Base-by-base conservation (phyloP, 2,797 vertebrate genomes). In the Propithecus deckenii region DNA sequence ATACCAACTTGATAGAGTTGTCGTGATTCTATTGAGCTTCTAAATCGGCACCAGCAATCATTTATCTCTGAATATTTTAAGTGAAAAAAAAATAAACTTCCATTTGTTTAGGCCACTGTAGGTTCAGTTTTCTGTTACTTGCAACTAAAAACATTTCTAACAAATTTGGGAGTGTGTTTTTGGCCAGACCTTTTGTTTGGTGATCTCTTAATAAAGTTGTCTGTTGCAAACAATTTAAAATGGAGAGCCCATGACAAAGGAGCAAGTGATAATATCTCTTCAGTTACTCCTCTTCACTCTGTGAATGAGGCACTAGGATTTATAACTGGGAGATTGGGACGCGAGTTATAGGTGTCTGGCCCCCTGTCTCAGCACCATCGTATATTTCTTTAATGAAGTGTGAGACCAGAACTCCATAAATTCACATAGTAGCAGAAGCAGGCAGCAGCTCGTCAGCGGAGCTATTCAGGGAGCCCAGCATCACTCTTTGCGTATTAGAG, bases 321-420 rank as follows among this genome's bases (percentile, higher is more conserved):
- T 98, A 98, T 92, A 92, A 97, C 87, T 6, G 8, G 83, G 95
- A 91, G 97, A 96, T 30, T 61, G 95, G 97, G 93, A 94, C 59
- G 71, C 97, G 98, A 98, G 96, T 98, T 98, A 98, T 98, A 97
- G 98, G 97, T 98, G 98, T 97, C 98, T 97, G 90, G 97, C 96
- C 98, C 71, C 95, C 95, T 93, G 65, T 97, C 97, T 98, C 96
- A 96, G 98, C 97, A 95, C 96, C 89, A 35, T 78, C 79, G 32
- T 98, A 96, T 98, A 98, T 98, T 98, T 98, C 97, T 98, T 97
- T 98, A 98, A 98, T 97, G 98, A 98, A 98, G 98, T 94, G 80
- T 96, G 97, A 97, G 98, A 98, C 98, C 97, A 97, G 98, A 98
- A 97, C 98, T 98, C 98, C 98, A 99, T 98, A 98, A 99, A 98